Percentiles rank a stretch among this genome's conserved stretches.
Evolutionary conservation across 2,113 vertebrate genomes (phyloP).

Genomic region (Atractosteus spatula): DNA sequence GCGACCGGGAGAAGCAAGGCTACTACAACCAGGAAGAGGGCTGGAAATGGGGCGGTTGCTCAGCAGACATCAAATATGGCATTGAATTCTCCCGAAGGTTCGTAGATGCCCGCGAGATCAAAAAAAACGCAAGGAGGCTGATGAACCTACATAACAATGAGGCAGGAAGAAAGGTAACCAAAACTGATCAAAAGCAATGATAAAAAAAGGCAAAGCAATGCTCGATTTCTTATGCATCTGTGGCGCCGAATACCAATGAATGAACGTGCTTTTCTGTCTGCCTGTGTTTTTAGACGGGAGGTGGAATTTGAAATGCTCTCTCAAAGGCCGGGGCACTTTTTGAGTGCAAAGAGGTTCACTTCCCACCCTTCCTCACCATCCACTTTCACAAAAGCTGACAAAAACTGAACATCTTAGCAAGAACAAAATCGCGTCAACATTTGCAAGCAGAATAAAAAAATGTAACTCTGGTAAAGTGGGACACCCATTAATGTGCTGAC

Average conservation of each 20-base stretch:
- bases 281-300: conserved; percentile 5
- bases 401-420: no score
- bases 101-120: conserved; percentile 94
- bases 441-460: no score
- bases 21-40: conserved; percentile 94
- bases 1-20: conserved; percentile 95
- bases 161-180: conserved; percentile 92
- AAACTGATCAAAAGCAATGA: background rate
- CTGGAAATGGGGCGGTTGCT: conserved; percentile 99
- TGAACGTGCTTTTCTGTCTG: background rate
- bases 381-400: no score
- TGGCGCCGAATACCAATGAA: background rate
- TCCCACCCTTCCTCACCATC: no score
- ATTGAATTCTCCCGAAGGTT: conserved; percentile 95
- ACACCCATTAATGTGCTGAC: no score
- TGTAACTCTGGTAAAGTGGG: no score
- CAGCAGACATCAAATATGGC: conserved; percentile 92
- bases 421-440: no score
- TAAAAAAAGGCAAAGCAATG: no score
- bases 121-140: conserved; percentile 90
- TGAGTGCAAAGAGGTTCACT: no score
- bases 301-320: background rate
- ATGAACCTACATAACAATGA: conserved; percentile 99
- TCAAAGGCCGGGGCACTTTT: no score
- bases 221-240: background rate